Conservation (phyloP, 2,113 vertebrate genomes). For the Pardalotus punctatus region DNA sequence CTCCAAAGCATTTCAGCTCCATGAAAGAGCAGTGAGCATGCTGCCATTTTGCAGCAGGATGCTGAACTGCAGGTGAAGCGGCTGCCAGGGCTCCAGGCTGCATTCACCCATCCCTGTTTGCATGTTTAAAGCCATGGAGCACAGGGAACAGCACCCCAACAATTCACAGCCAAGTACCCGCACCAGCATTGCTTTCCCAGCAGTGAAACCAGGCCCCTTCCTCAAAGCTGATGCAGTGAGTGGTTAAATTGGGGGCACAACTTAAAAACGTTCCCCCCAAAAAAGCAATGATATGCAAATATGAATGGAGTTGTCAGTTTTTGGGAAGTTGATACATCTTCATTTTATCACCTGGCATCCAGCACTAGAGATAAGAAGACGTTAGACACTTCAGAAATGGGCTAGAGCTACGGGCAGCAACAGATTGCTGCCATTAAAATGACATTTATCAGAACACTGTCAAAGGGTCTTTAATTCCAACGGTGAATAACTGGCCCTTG, state of each 20-base stretch:
- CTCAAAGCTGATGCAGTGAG: neutral
- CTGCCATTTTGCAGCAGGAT: neutral
- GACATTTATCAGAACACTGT: neutral
- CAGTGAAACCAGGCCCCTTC: rapidly evolving
- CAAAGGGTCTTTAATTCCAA: neutral
- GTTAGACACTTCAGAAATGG: neutral
- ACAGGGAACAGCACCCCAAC: neutral
- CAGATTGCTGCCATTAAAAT: neutral
- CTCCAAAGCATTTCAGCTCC: neutral
- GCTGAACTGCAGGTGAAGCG: neutral
- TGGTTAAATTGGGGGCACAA: rapidly evolving
- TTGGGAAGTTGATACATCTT: neutral
- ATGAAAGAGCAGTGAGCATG: neutral
- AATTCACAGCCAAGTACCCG: neutral
- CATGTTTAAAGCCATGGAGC: neutral
- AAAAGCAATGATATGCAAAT: neutral
- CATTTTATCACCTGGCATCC: neutral
- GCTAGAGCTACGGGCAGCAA: neutral
- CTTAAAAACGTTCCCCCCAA: neutral
- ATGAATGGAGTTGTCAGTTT: neutral
- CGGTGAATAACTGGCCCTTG: neutral
- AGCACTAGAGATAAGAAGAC: neutral
- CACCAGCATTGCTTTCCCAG: neutral
- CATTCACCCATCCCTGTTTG: neutral
- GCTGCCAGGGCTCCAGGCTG: neutral